Evolutionary conservation across 2,113 vertebrate species (phyloP), one percentile per base, ranked within the genome.

Genomic region (Amia ocellicauda): DNA sequence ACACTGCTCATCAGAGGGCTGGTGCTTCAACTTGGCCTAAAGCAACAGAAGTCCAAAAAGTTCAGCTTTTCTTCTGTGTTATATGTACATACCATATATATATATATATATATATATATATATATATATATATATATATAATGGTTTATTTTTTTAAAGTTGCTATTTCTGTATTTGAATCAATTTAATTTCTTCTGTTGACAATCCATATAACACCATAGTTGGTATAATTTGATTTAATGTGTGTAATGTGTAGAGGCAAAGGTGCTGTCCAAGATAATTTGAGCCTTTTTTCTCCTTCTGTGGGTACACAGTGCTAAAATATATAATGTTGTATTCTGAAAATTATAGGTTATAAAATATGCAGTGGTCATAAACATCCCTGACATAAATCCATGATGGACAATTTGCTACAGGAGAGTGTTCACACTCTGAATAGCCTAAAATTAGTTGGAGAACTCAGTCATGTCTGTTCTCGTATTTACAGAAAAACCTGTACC

Each of bases 231-330:
- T 83, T 76, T 82, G 81, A 88, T 89, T 86, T 81, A 79, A 76
- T 69, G 83, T 68, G 80, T 88, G 31, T 72, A 54, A 77, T 77
- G 76, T 85, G 82, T 80, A 75, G 82, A 57, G 77, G 78, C 80
- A 86, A 89, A 89, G 86, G 87, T 89, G 88, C 80, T 83, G 78
- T 80, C 80, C 70, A 71, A 87, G 88, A 89, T 89, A 86, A 89
- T 86, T 88, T 84, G 64, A 71, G 70, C 63, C 58, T 71, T 78
- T 80, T 75, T 64, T 43, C 31, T 79, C 84, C 83, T 86, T 80
- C 82, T 86, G 81, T 80, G 80, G 82, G 81, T 77, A 77, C 73
- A 76, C 73, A 83, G 72, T 80, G 79, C 78, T 81, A 69, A 58
- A 86, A 85, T 84, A 77, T 74, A 79, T 61, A 74, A 64, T 75